These are phyloP conservation scores for Drosophila prostipennis DNA, from an alignment of 2,888 invertebrate species.

Conservation along the genomic window DNA sequence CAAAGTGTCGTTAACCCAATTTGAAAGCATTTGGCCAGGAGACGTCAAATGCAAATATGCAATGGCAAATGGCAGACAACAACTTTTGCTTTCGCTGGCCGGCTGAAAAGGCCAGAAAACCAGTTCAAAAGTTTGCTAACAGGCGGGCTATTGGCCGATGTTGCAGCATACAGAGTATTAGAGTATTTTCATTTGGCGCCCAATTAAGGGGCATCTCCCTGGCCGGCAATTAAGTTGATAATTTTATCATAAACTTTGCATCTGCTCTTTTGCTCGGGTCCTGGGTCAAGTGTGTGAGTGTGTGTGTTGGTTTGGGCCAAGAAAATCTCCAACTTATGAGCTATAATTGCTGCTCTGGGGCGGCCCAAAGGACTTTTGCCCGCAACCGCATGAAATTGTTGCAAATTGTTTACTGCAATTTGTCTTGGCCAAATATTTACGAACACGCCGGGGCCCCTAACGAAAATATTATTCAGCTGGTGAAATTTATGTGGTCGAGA, in stretches of 20 bases:
- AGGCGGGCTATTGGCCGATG: constrained; percentile 47
- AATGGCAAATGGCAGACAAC: constrained; percentile 75
- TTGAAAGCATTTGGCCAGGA: constrained; percentile 76
- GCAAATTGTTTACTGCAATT: constrained; percentile 77
- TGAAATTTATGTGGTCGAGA: constrained; percentile 53
- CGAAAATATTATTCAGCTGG: constrained; percentile 57
- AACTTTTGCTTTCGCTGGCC: constrained; percentile 77
- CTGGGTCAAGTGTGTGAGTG: constrained; percentile 59
- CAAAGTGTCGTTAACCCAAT: constrained; percentile 82
- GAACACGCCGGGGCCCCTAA: constrained; percentile 24
- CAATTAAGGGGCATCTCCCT: constrained; percentile 38
- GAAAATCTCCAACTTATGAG: constrained; percentile 65
- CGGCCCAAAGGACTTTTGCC: constrained; percentile 22
- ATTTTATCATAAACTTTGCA: constrained; percentile 78
- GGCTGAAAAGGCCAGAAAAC: constrained; percentile 55
- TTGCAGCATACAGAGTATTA: constrained; percentile 56
- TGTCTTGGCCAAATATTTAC: constrained; percentile 74
- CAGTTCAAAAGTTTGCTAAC: constrained; percentile 72
- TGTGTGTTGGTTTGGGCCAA: constrained; percentile 8
- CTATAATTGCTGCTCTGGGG: constrained; percentile 61
- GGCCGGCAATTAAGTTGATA: constrained; percentile 71
- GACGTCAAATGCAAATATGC: constrained; percentile 54
- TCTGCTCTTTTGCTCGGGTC: constrained; percentile 26
- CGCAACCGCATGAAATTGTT: constrained; percentile 56
- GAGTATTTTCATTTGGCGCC: constrained; percentile 12